Conservation (phyloP, 2,797 vertebrate genomes). For the Hipposideros larvatus region DNA sequence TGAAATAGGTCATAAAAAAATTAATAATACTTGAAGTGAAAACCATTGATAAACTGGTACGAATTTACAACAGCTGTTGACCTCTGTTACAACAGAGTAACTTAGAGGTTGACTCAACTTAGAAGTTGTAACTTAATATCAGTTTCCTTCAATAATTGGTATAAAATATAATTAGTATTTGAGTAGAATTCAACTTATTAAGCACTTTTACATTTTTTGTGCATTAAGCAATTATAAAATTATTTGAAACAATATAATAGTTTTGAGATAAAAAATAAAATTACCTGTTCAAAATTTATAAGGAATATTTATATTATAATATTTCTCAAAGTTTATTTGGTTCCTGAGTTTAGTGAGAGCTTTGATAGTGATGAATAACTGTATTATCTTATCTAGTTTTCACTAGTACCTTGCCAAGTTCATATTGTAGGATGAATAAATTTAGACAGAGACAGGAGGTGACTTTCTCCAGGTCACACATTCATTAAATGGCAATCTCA, state of each 20-base stretch:
- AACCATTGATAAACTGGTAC: background rate
- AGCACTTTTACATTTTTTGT: background rate
- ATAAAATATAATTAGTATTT: background rate
- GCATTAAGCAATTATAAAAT: background rate
- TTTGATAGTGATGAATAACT: background rate
- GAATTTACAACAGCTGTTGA: constrained; percentile 5
- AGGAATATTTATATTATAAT: background rate
- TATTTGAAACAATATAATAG: constrained; percentile 8
- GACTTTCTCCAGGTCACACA: background rate
- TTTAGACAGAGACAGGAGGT: background rate
- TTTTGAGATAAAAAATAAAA: constrained; percentile 41
- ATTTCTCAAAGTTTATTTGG: background rate
- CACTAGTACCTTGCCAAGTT: background rate
- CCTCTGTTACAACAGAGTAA: background rate
- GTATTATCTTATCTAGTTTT: background rate
- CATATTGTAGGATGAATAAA: background rate
- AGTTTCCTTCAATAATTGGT: background rate
- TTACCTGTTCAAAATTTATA: constrained; percentile 1
- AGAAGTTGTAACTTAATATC: background rate
- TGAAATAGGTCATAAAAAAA: background rate
- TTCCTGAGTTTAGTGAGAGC: background rate
- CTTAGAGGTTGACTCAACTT: background rate
- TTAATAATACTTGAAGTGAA: background rate
- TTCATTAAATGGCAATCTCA: background rate
- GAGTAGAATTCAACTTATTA: background rate